Conservation (phyloP, 2,113 vertebrate species). For the Diphyllodes magnificus region DNA sequence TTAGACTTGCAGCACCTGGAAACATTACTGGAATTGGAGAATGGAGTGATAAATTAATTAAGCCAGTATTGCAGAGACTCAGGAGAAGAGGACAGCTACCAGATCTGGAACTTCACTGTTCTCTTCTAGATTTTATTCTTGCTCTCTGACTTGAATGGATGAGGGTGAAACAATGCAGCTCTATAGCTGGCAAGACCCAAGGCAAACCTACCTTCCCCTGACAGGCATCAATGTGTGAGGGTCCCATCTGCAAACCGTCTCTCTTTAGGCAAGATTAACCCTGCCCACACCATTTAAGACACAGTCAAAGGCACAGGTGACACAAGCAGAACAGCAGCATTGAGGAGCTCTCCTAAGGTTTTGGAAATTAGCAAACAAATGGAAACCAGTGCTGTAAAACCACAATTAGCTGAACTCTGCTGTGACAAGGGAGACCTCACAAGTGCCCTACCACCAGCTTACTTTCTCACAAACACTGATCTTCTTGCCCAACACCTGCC, state of each 20-base stretch:
- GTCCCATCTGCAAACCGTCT: not conserved
- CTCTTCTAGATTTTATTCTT: not conserved
- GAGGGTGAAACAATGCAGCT: not conserved
- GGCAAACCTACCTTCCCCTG: not conserved
- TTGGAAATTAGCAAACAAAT: not conserved
- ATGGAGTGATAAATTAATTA: not conserved
- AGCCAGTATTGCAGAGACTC: not conserved
- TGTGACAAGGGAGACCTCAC: not conserved
- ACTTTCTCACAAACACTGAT: not conserved
- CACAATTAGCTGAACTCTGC: not conserved
- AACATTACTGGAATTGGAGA: not conserved
- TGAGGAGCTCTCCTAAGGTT: not conserved
- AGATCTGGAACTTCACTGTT: not conserved
- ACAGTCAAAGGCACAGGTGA: not conserved
- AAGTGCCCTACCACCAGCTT: not conserved
- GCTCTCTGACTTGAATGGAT: not conserved
- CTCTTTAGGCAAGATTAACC: not conserved
- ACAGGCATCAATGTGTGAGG: not conserved
- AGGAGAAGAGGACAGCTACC: not conserved
- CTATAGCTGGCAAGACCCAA: not conserved
- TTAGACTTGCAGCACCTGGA: not conserved
- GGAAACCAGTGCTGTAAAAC: not conserved
- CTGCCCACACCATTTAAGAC: not conserved
- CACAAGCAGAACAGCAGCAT: not conserved
- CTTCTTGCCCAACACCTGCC: not conserved